Evolutionary conservation across 2,113 vertebrate genomes (phyloP), one percentile per base, ranked within the genome.

Genomic region (Proteles cristata): DNA sequence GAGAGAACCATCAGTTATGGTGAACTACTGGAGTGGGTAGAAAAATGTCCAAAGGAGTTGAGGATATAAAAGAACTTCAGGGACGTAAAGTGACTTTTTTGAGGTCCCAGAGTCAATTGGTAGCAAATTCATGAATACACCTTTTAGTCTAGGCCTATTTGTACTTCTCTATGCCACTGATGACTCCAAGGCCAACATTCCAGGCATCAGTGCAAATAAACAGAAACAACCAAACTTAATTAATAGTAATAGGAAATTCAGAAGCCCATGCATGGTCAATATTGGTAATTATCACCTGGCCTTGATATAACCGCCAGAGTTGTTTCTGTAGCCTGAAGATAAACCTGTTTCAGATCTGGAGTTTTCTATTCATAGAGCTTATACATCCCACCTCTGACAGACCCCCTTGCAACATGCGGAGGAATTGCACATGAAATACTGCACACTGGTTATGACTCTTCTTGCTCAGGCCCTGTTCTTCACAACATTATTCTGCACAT

Each of bases 381-480:
- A 39, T 7, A 43, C 4, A 12, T 25, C 0, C 28, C 43, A 74
- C 12, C 65, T 17, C 21, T 43, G 19, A 43, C 2, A 66, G 31
- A 25, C 5, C 3, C 15, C 4, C 2, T 9, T 53, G 16, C 1
- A 25, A 53, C 15, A 19, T 1, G 11, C 3, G 12, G 4, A 35
- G 11, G 26, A 81, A 9, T 45, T 82, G 4, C 23, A 5, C 11
- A 23, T 16, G 35, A 17, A 61, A 48, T 33, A 26, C 11, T 0
- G 10, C 7, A 45, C 0, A 17, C 12, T 39, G 11, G 1, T 66
- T n/a, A 65, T 1, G 17, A 66, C 1, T 0, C 4, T 66, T 39
- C 2, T 33, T 3, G 2, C 19, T 28, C 11, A 76, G 19, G 4
- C 4, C 10, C 2, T 6, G 3, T 7, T 81, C 31, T 31, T 43